Conservation (phyloP, 2,888 invertebrate genomes). For the Acronicta psi region DNA sequence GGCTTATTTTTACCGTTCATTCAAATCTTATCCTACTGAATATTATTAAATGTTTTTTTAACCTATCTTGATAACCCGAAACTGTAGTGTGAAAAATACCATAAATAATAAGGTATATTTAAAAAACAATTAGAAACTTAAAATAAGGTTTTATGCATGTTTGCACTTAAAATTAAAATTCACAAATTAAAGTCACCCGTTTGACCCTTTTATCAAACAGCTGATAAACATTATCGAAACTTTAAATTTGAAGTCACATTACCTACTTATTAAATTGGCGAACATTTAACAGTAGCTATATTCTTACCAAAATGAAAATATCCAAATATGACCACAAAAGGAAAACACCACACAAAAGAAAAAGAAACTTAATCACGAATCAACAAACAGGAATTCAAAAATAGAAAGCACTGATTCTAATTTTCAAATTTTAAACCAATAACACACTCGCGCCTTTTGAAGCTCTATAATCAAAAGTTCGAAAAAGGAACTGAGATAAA, state of each 20-base stretch:
- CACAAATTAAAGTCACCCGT: slow-evolving; percentile 35
- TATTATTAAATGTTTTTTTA: too few species aligned
- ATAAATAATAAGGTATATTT: slow-evolving; percentile 4
- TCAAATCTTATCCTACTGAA: too few species aligned
- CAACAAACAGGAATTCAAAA: slow-evolving; percentile 25
- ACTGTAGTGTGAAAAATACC: too few species aligned
- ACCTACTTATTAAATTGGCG: slow-evolving; percentile 20
- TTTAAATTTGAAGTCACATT: slow-evolving; percentile 31
- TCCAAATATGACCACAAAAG: slow-evolving; percentile 56
- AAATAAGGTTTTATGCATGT: slow-evolving; percentile 7
- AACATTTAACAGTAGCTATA: not conserved
- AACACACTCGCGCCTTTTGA: not conserved
- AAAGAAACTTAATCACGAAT: slow-evolving; percentile 14
- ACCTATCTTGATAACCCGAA: too few species aligned
- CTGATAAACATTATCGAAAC: slow-evolving; percentile 46
- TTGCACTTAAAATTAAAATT: slow-evolving; percentile 17
- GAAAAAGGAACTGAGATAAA: slow-evolving; percentile 1
- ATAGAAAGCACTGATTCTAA: slow-evolving; percentile 9
- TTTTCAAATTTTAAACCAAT: slow-evolving; percentile 11
- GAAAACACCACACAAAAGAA: slow-evolving; percentile 42
- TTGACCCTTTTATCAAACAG: slow-evolving; percentile 47
- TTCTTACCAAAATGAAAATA: slow-evolving; percentile 53
- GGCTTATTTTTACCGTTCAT: too few species aligned
- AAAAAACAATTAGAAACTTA: too few species aligned
- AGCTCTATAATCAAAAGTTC: slow-evolving; percentile 8